A percentile compares a stretch with the other conserved stretches of the same genome.
Conservation (phyloP, 2,113 vertebrate species). For the Dascyllus trimaculatus region DNA sequence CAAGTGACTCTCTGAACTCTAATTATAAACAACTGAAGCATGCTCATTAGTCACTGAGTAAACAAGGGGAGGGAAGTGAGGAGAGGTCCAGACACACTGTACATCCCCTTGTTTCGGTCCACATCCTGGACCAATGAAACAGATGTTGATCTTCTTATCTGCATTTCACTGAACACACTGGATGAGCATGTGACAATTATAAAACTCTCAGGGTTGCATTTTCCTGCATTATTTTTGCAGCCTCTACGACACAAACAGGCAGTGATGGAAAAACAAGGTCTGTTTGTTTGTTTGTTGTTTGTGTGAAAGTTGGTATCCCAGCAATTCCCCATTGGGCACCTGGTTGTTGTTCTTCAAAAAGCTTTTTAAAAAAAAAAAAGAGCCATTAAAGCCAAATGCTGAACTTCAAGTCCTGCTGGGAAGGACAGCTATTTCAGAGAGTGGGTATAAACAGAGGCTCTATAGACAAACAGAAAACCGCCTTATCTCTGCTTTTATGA, state of each 20-base stretch:
- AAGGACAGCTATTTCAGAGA: background rate
- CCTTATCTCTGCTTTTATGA: conserved; percentile 13
- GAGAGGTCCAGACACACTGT: background rate
- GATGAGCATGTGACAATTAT: no score
- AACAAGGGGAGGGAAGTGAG: conserved; percentile 27
- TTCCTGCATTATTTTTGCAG: background rate
- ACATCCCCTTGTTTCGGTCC: conserved; percentile 3
- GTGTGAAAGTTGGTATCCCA: conserved; percentile 9
- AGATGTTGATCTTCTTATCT: background rate
- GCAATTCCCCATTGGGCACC: conserved; percentile 17
- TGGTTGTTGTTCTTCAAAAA: conserved; percentile 24
- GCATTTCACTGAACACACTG: no score
- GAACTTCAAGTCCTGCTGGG: conserved; percentile 2
- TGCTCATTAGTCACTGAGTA: conserved; percentile 58
- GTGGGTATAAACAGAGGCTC: conserved; percentile 9
- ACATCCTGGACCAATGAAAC: background rate
- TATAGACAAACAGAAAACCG: conserved; percentile 6
- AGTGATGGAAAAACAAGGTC: conserved; percentile 20
- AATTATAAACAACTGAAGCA: conserved; percentile 58
- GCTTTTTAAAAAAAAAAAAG: background rate
- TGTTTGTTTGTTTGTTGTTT: conserved; percentile 28
- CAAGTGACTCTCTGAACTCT: conserved; percentile 39
- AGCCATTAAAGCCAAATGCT: conserved; percentile 12
- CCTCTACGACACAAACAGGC: background rate
- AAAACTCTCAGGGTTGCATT: background rate